Conservation (phyloP, 1,140 invertebrate genomes). For the Sycophila sp. region DNA sequence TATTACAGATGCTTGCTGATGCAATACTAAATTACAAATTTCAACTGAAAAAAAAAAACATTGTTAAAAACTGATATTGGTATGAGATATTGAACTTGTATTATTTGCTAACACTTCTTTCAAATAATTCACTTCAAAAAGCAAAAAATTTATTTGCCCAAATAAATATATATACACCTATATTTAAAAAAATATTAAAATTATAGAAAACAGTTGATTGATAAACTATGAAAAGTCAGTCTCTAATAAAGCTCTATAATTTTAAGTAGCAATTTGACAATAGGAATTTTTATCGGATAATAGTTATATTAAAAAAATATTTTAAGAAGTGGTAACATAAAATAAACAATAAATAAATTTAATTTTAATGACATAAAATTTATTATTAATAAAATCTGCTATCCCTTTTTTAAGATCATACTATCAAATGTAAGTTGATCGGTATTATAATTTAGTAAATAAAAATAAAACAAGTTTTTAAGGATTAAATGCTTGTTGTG, state of each 20-base stretch:
- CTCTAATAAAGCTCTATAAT: not conserved
- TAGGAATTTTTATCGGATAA: conserved; percentile 1
- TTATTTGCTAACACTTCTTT: not conserved
- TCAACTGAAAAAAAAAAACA: conserved; percentile 23
- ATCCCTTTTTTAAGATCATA: too few species aligned
- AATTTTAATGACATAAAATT: too few species aligned
- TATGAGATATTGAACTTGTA: not conserved
- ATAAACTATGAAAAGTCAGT: not conserved
- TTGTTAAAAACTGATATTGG: not conserved
- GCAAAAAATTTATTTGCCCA: not conserved
- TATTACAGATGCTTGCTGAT: conserved; percentile 46
- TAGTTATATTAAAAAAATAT: not conserved
- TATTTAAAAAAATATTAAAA: too few species aligned
- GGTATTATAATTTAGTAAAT: not conserved
- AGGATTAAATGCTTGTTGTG: conserved; percentile 7
- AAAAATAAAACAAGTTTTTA: not conserved
- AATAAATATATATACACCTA: too few species aligned
- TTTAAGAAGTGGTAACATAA: too few species aligned
- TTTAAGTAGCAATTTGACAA: not conserved
- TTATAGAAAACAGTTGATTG: not conserved
- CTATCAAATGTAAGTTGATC: too few species aligned
- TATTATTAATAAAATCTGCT: too few species aligned
- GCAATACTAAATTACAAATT: not conserved
- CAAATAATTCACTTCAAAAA: not conserved
- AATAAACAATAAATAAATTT: too few species aligned